Evolutionary conservation across 2,113 vertebrate species (phyloP), one percentile per base, ranked within the genome.

Genomic region (Bubo bubo): DNA sequence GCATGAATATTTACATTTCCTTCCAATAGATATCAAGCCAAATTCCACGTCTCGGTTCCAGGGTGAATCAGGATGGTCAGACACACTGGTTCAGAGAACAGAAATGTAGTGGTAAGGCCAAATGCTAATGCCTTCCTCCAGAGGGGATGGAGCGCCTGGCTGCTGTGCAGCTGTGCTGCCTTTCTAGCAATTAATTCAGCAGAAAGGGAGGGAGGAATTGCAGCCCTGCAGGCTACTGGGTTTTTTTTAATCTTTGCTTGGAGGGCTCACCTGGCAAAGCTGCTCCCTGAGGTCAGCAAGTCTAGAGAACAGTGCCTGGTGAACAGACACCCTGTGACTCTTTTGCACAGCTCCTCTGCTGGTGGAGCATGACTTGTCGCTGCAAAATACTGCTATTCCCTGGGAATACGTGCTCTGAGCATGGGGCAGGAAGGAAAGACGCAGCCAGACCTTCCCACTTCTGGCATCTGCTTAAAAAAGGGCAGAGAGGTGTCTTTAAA

Each of bases 251-350:
- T 80, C 64, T 75, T 73, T 87, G 74, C 77, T 91, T 79, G 89
- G 84, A 97, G 86, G 91, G n/a, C 27, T 94, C 28, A 45, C 91
- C 70, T 92, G 68, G 77, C 52, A 94, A 95, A 90, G 63, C 47
- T 88, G n/a, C 59, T 95, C 83, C 83, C 90, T 41, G 43, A 93
- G 73, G 80, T 88, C 67, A 83, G 77, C 66, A 75, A 87, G 74
- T 60, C 62, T 56, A 50, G 82, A 79, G 60, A 90, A 79, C n/a
- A 55, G 50, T 21, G 60, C 47, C 34, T 88, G 34, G 63, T 49
- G 56, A 95, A 52, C n/a, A 90, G 88, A 74, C 9, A 71, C 79
- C 43, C 68, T 71, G n/a, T 55, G 35, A 71, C 68, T 67, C 32
- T 34, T 73, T 43, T 56, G 83, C 83, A 93, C 77, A 97, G 86